Evolutionary conservation across 2,113 vertebrate genomes (phyloP).

Genomic region (Misgurnus mizolepis): DNA sequence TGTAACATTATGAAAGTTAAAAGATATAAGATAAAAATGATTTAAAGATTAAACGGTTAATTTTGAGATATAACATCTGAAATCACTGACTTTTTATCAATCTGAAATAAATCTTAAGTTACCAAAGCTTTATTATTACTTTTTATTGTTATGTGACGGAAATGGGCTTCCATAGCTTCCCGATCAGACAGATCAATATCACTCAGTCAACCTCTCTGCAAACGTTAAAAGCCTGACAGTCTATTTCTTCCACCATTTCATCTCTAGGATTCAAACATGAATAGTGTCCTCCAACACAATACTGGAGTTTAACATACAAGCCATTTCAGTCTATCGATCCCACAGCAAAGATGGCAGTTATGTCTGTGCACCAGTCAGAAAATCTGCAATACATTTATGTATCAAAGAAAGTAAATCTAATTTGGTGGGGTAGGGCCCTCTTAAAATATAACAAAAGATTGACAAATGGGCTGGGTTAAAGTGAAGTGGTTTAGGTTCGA

Average conservation of each 20-base stretch:
- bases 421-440: neutral
- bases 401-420: conserved; percentile 1
- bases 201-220: conserved; percentile 58
- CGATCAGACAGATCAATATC: conserved; percentile 68
- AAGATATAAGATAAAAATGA: too few species aligned
- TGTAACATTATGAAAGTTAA: too few species aligned
- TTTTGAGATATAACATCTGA: too few species aligned
- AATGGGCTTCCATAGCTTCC: neutral
- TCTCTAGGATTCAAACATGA: neutral
- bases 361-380: neutral
- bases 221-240: conserved; percentile 42
- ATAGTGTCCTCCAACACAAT: neutral
- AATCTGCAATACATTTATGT: neutral
- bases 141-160: too few species aligned
- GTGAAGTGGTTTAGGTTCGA: neutral
- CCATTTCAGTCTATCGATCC: neutral
- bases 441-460: neutral
- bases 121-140: too few species aligned
- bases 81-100: too few species aligned
- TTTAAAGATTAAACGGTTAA: too few species aligned
- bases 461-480: neutral
- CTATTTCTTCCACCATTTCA: conserved; percentile 24
- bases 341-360: neutral
- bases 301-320: neutral
- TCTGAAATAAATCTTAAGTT: too few species aligned